These are phyloP conservation scores for Meiosimyza decipiens DNA, from an alignment of 2,888 invertebrate genomes.

Conservation along the genomic window DNA sequence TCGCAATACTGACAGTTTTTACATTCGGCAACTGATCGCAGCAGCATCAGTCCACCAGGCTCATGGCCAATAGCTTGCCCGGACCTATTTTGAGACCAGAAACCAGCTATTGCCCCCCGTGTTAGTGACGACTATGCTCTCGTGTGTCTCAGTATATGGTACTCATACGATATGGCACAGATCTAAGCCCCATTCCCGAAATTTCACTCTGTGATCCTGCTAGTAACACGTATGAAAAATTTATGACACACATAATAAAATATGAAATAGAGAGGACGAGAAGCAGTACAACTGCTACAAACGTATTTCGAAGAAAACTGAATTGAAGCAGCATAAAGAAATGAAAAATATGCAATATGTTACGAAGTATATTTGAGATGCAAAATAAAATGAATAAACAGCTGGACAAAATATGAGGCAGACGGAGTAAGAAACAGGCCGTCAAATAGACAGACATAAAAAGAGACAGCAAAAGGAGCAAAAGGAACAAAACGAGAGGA, in stretches of 20 bases:
- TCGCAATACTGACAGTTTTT: too few species aligned
- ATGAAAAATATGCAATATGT: conserved; percentile 21
- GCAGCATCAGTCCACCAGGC: too few species aligned
- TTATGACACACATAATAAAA: conserved; percentile 12
- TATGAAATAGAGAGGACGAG: not conserved
- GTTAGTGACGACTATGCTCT: too few species aligned
- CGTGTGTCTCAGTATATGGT: too few species aligned
- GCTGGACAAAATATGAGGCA: conserved; percentile 14
- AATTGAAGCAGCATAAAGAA: not conserved
- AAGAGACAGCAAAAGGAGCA: not conserved
- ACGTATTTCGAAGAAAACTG: not conserved
- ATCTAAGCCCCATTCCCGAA: too few species aligned
- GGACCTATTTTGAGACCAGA: too few species aligned
- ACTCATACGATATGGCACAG: too few species aligned
- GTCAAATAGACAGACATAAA: not conserved
- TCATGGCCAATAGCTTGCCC: too few species aligned
- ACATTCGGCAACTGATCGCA: too few species aligned
- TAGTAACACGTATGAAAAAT: conserved; percentile 1
- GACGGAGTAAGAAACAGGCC: not conserved
- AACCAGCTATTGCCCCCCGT: too few species aligned
- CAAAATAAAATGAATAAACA: conserved; percentile 48
- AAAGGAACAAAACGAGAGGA: too few species aligned
- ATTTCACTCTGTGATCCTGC: not conserved
- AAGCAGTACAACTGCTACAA: conserved; percentile 10
- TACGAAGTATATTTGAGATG: conserved; percentile 26